Conservation (phyloP, 2,888 invertebrate genomes). For the Spodoptera picta region DNA sequence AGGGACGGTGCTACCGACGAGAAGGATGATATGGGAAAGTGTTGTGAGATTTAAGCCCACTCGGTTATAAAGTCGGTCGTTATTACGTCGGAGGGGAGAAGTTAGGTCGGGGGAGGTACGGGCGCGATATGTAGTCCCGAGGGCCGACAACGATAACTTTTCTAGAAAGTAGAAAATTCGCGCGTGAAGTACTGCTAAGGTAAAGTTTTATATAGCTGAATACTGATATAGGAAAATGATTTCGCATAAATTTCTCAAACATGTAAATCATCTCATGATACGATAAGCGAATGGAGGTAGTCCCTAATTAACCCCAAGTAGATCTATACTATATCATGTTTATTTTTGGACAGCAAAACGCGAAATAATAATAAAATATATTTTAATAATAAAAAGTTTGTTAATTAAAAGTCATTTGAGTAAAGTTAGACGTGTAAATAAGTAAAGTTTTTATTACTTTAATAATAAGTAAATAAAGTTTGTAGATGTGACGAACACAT, state of each 20-base stretch:
- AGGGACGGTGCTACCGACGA: slow-evolving; percentile 44
- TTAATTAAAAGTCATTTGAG: no score
- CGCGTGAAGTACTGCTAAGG: slow-evolving; percentile 48
- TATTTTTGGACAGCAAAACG: no score
- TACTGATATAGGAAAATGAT: slow-evolving; percentile 54
- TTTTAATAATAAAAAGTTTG: no score
- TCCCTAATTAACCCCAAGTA: no score
- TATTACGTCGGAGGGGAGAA: slow-evolving; percentile 58
- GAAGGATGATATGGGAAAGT: slow-evolving; percentile 57
- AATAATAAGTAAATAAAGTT: no score
- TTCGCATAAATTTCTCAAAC: slow-evolving; percentile 19
- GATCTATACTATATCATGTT: no score
- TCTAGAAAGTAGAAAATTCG: slow-evolving; percentile 61
- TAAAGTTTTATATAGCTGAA: slow-evolving; percentile 56
- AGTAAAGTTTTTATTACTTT: no score
- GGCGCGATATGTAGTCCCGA: slow-evolving; percentile 61
- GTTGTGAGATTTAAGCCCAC: slow-evolving; percentile 61
- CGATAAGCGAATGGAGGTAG: no score
- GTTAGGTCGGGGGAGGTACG: slow-evolving; percentile 34
- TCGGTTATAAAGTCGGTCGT: slow-evolving; percentile 62
- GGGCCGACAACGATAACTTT: slow-evolving; percentile 65
- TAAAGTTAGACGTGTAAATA: no score
- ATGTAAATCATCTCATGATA: slow-evolving; percentile 1
- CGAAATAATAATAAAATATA: no score
- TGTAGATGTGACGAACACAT: no score